Percentiles rank a stretch among this genome's conserved stretches.
Evolutionary conservation across 2,113 vertebrate genomes (phyloP).

Genomic region (Nematolebias whitei): DNA sequence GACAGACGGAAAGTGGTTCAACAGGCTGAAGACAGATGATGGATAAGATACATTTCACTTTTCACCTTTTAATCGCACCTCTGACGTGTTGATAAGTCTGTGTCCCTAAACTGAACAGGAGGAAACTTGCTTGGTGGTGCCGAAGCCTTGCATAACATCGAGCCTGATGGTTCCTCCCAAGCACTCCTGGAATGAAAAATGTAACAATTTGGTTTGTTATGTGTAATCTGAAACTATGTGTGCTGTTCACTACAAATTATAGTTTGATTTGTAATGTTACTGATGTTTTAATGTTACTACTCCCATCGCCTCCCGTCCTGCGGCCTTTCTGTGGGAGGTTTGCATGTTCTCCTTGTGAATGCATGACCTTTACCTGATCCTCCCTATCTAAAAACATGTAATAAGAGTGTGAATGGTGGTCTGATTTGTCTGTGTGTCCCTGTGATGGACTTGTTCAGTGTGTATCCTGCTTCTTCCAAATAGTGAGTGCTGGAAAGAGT

Average conservation of each 20-base stretch:
- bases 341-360: too few species aligned
- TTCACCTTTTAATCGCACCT: neutral
- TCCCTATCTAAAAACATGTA: too few species aligned
- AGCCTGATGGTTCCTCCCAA: neutral
- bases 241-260: neutral
- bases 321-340: too few species aligned
- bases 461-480: too few species aligned
- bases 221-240: too few species aligned
- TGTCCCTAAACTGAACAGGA: neutral
- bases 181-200: neutral
- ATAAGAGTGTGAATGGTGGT: too few species aligned
- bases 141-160: slow-evolving; percentile 16
- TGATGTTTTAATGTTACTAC: too few species aligned
- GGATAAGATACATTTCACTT: slow-evolving; percentile 2
- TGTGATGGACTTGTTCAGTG: too few species aligned
- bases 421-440: too few species aligned
- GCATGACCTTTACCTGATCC: too few species aligned
- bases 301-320: too few species aligned
- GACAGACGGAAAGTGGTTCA: slow-evolving; percentile 1
- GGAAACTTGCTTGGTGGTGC: neutral
- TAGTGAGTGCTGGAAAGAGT: too few species aligned
- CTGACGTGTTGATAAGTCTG: slow-evolving; percentile 9
- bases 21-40: neutral
- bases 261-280: neutral
- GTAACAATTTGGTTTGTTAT: neutral